Evolutionary conservation across 2,797 vertebrate genomes (phyloP), one percentile per base, ranked within the genome.

Genomic region (Aplochiton taeniatus): DNA sequence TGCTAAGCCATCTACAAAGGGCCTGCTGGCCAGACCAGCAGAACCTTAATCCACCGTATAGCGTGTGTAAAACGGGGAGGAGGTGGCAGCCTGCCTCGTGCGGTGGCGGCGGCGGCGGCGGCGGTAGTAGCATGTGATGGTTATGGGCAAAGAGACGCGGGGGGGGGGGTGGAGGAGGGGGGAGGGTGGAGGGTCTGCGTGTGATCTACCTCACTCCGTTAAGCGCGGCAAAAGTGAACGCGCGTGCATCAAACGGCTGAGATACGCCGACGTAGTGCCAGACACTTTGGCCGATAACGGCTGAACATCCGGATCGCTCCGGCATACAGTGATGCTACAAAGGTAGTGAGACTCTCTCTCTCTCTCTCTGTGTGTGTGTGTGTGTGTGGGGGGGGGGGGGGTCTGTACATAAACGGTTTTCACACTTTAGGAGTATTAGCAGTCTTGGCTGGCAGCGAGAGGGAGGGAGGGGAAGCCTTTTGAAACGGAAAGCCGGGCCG

Each of bases 1-100:
- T 92, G 93, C 92, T 98, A 97, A 98, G 95, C 96, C 92, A 88
- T 89, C 90, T 95, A 97, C 95, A 98, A 97, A 98, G 94, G 91
- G 90, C 90, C 84, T 86, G 92, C 94, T 92, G 93, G 94, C 87
- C 90, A 91, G 89, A 91, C 92, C 91, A 88, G 88, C 85, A 61
- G 82, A 90, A 89, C 87, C 93, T 93, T 93, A 94, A 96, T 94
- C 94, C 92, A 90, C 87, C 90, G 86, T 87, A 94, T 93, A 91
- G 86, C 89, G 91, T 82, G 87, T 91, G 89, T 85, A 88, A 93
- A 93, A 90, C 41, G 68, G 81, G 84, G 71, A 82, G 83, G 83
- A 85, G 82, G 84, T 76, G 86, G 82, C 72, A 80, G 78, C 66
- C 76, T 85, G 60, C 19, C 58, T 45, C 49, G 62, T 51, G 17